These are phyloP conservation scores for Macropis europaea DNA, from an alignment of 2,888 invertebrate genomes.

Conservation along the genomic window DNA sequence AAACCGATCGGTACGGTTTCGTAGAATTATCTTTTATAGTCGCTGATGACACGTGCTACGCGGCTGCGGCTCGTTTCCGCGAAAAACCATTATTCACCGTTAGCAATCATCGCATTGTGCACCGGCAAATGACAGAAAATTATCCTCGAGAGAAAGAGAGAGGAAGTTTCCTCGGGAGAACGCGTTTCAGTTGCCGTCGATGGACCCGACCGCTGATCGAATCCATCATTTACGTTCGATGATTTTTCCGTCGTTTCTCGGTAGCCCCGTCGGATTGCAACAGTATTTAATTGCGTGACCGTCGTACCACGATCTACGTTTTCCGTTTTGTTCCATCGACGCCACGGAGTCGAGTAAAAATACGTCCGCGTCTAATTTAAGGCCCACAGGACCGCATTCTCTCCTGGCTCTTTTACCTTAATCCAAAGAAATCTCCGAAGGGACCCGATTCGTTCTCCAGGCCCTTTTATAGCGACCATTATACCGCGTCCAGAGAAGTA, in stretches of 20 bases:
- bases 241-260: no score
- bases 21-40: conserved; percentile 50
- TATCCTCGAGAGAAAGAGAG: conserved; percentile 40
- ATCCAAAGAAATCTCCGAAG: conserved; percentile 15
- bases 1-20: no score
- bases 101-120: conserved; percentile 45
- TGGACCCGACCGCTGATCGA: background rate
- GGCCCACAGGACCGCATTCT: background rate
- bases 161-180: conserved; percentile 18
- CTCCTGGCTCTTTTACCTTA: conserved; percentile 6
- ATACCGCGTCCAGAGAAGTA: conserved; percentile 45
- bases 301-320: no score
- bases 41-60: conserved; percentile 49
- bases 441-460: conserved; percentile 22
- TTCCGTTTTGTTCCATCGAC: background rate
- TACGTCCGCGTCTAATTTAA: conserved; percentile 1
- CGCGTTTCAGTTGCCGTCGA: background rate
- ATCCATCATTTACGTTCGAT: background rate
- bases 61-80: conserved; percentile 31
- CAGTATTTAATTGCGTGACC: background rate
- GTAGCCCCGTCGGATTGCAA: no score
- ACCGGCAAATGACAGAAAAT: conserved; percentile 54
- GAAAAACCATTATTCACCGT: conserved; percentile 53
- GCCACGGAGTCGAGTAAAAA: background rate
- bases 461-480: conserved; percentile 47